Conservation (phyloP, 2,797 vertebrate species). For the Adrianichthys oophorus region DNA sequence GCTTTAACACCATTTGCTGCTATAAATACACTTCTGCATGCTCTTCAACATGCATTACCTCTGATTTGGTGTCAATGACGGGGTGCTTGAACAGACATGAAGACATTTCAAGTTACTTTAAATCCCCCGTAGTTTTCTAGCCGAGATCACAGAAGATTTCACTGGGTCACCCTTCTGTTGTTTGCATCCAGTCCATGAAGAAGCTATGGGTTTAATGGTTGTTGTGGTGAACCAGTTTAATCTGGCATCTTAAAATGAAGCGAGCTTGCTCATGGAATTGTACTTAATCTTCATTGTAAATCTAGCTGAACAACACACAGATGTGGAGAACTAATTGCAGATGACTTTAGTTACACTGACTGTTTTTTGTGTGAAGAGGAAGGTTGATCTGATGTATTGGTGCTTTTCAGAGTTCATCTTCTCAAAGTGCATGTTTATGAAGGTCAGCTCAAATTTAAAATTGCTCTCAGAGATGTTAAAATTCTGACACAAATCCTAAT, state of each 20-base stretch:
- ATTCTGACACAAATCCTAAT: background rate
- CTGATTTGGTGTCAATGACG: background rate
- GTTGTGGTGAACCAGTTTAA: constrained; percentile 47
- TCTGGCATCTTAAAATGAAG: constrained; percentile 37
- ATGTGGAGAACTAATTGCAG: constrained; percentile 25
- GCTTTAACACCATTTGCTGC: background rate
- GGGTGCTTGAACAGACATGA: background rate
- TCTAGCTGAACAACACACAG: constrained; percentile 5
- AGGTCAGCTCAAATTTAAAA: background rate
- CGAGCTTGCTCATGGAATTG: constrained; percentile 18
- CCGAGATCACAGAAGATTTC: constrained; percentile 18
- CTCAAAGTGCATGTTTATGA: background rate
- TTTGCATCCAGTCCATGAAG: constrained; percentile 30
- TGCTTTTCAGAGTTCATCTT: constrained; percentile 2
- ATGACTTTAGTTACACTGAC: background rate
- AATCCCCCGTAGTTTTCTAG: constrained; percentile 23
- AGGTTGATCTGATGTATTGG: background rate
- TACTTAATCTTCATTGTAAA: constrained; percentile 47
- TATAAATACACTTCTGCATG: background rate
- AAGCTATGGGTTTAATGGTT: constrained; percentile 62
- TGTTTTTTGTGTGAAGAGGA: background rate
- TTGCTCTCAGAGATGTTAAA: background rate
- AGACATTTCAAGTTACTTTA: constrained; percentile 25
- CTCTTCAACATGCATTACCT: background rate
- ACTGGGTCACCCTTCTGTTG: constrained; percentile 45